Conservation (phyloP, 2,113 vertebrate species). For the Nymphicus hollandicus region DNA sequence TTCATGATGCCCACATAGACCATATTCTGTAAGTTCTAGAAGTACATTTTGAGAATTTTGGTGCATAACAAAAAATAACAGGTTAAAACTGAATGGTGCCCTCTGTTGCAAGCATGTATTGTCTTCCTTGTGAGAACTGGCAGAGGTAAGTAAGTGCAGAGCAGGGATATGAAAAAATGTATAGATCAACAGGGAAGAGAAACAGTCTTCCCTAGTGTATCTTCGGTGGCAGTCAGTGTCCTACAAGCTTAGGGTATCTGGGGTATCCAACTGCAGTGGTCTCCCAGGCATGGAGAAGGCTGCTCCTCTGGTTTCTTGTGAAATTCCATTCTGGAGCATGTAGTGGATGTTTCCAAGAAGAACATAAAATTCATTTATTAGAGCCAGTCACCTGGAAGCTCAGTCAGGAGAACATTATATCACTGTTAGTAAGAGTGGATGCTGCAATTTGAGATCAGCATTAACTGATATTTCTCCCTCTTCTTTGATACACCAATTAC, state of each 20-base stretch:
- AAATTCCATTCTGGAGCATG: not conserved
- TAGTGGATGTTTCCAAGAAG: not conserved
- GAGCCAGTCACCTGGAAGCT: not conserved
- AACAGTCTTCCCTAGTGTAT: not conserved
- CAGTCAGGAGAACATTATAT: not conserved
- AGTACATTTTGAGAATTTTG: not conserved
- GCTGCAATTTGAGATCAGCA: not conserved
- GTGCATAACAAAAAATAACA: not conserved
- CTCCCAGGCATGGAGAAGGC: not conserved
- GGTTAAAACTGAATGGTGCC: not conserved
- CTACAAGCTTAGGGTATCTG: not conserved
- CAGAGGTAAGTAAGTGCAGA: not conserved
- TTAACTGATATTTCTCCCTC: not conserved
- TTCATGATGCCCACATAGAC: not conserved
- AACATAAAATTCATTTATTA: not conserved
- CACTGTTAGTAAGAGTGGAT: accelerated
- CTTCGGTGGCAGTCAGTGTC: not conserved
- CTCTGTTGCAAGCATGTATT: not conserved
- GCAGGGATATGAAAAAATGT: not conserved
- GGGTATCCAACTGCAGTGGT: not conserved
- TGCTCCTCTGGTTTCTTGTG: not conserved
- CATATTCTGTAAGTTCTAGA: not conserved
- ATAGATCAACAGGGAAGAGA: not conserved
- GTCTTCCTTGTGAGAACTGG: not conserved
- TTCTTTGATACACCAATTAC: not conserved